Evolutionary conservation across 2,797 vertebrate genomes (phyloP).

Genomic region (Jordanella pulchra): DNA sequence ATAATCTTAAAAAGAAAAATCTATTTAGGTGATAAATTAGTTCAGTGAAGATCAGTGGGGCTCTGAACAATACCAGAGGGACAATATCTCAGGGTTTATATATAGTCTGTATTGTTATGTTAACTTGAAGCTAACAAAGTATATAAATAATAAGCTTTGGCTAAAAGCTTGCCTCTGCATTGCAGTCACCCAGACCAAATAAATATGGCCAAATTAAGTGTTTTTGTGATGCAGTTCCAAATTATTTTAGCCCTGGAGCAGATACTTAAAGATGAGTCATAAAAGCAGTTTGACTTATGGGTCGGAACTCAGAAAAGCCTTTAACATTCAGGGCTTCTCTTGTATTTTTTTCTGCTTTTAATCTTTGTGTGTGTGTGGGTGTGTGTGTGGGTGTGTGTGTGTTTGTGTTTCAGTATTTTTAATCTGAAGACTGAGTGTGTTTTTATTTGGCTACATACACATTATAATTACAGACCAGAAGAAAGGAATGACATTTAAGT

Average conservation of each 20-base stretch:
- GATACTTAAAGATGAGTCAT: conserved; percentile 4
- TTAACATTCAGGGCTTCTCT: conserved; percentile 1
- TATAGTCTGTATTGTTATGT: not conserved
- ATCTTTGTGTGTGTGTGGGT: not conserved
- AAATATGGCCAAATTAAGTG: conserved; percentile 10
- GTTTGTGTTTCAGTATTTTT: not conserved
- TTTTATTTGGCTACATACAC: not conserved
- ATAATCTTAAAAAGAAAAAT: not conserved
- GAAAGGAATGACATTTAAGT: conserved; percentile 42
- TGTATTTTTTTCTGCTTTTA: conserved; percentile 3
- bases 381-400: not conserved
- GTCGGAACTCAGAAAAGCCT: conserved; percentile 14
- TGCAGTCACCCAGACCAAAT: conserved; percentile 7
- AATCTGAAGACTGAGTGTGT: not conserved
- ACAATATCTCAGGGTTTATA: not conserved
- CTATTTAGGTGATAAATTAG: not conserved
- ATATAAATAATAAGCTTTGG: not conserved
- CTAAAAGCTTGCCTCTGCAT: not conserved
- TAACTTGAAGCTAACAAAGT: not conserved
- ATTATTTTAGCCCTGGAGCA: not conserved
- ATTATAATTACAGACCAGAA: conserved; percentile 48
- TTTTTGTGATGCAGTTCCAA: conserved; percentile 3
- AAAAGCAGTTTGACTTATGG: conserved; percentile 13
- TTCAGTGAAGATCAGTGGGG: not conserved
- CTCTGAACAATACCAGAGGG: not conserved